Evolutionary conservation across 2,113 vertebrate genomes (phyloP), one percentile per base, ranked within the genome.

Genomic region (Brachyistius frenatus): DNA sequence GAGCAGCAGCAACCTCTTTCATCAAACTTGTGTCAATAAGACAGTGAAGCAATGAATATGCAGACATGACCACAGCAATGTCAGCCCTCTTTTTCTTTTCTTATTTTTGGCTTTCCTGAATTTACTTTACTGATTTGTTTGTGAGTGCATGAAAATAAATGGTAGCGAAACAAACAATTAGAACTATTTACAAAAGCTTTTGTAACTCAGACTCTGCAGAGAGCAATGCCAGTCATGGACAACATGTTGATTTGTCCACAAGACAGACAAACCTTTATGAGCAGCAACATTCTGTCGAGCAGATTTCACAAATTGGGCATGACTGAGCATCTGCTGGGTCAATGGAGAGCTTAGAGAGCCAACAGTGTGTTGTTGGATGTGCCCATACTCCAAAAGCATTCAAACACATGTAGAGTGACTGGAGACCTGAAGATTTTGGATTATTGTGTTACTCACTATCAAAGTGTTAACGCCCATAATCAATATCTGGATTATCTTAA

Each of bases 191-290:
- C 33, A 64, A 63, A 44, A 44, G 61, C 41, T 47, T 32, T 32
- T 13, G 14, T 33, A 33, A 16, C 13, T 36, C 15, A 6, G 16
- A 52, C 49, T 23, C 23, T 52, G 49, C 49, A 52, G 49, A 52
- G 49, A 52, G 49, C 15, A 52, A 52, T 23, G 49, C 49, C 7
- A 23, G 49, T 60, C n/a, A 41, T 61, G 57, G 35, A 73, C 57
- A 30, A 73, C 47, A 62, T 54, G 36, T 61, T 72, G 36, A 62
- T 73, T 52, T 16, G 23, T 73, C 33, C 23, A 4, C 23, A 50
- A 9, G 11, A 14, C 47, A 52, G 49, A 15, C 8, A 50, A 6
- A 61, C 32, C 8, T 50, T 50, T 49, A 72, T 61, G 46, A 50
- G 37, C 16, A 30, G 13, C 15, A 32, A 70, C 33, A 50, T 15